Conservation (phyloP, 2,888 invertebrate genomes). For the Acleris cristana region DNA sequence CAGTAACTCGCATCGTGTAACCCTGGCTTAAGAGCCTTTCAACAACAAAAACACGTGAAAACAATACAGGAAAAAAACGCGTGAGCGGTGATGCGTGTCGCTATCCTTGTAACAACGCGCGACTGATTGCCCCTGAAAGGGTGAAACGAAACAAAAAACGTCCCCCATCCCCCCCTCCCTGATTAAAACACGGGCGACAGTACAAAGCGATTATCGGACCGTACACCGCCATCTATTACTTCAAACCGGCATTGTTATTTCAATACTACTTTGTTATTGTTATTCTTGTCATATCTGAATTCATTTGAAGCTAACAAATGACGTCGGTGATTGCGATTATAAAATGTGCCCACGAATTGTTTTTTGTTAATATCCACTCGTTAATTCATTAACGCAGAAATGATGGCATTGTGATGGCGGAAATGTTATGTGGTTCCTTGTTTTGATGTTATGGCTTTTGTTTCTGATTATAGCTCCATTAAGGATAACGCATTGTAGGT, state of each 20-base stretch:
- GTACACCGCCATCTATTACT: constrained; percentile 63
- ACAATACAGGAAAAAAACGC: constrained; percentile 42
- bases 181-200: constrained; percentile 71
- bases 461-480: too few relatives aligned
- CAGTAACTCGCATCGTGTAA: too few relatives aligned
- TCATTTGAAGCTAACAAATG: constrained; percentile 35
- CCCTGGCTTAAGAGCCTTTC: not conserved
- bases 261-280: constrained; percentile 57
- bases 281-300: constrained; percentile 49
- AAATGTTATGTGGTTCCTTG: constrained; percentile 1
- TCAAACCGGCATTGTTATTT: constrained; percentile 43
- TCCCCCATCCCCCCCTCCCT: constrained; percentile 49
- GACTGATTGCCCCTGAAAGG: constrained; percentile 75
- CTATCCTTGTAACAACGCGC: constrained; percentile 67
- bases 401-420: constrained; percentile 26
- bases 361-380: constrained; percentile 30
- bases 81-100: constrained; percentile 60
- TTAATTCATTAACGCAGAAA: constrained; percentile 31
- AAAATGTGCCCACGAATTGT: constrained; percentile 30
- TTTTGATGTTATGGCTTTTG: not conserved
- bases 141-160: constrained; percentile 59
- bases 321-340: constrained; percentile 27
- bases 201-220: constrained; percentile 79
- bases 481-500: too few relatives aligned
- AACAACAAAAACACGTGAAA: constrained; percentile 49